A percentile compares a stretch with the other conserved stretches of the same genome.
Evolutionary conservation across 2,797 vertebrate species (phyloP).

Genomic region (Intellagama lesueurii): DNA sequence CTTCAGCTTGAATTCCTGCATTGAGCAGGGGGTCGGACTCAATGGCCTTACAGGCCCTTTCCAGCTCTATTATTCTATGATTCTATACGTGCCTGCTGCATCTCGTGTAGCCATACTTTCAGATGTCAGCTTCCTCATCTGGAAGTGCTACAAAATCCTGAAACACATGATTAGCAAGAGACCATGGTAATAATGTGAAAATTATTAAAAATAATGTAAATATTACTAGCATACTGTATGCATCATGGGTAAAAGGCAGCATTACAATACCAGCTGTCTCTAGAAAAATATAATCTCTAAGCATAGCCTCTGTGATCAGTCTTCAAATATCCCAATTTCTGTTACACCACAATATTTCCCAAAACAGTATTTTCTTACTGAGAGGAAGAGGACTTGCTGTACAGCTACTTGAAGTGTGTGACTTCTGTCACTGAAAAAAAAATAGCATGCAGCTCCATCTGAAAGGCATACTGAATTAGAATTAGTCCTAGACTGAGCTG

Average conservation of each 20-base stretch:
- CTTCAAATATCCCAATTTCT: not conserved
- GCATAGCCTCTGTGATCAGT: not conserved
- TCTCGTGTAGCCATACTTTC: not conserved
- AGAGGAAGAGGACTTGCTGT: not conserved
- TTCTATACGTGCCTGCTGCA: not conserved
- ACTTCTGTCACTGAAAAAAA: not conserved
- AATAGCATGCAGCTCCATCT: not conserved
- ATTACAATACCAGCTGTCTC: not conserved
- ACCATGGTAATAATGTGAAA: not conserved
- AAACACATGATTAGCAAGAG: not conserved
- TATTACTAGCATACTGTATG: not conserved
- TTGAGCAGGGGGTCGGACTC: too few relatives aligned
- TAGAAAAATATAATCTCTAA: not conserved
- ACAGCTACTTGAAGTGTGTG: not conserved
- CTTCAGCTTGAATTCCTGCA: too few relatives aligned
- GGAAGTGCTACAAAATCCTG: not conserved
- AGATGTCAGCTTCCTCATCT: not conserved
- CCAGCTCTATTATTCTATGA: too few relatives aligned
- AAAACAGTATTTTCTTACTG: too few relatives aligned
- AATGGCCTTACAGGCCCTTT: too few relatives aligned
- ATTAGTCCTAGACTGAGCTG: too few relatives aligned
- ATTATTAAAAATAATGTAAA: not conserved
- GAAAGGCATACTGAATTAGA: not conserved
- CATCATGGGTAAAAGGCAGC: not conserved
- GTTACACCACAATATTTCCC: too few relatives aligned